Base-by-base conservation (phyloP, 2,113 vertebrate species). In the Corythornis vintsioides region DNA sequence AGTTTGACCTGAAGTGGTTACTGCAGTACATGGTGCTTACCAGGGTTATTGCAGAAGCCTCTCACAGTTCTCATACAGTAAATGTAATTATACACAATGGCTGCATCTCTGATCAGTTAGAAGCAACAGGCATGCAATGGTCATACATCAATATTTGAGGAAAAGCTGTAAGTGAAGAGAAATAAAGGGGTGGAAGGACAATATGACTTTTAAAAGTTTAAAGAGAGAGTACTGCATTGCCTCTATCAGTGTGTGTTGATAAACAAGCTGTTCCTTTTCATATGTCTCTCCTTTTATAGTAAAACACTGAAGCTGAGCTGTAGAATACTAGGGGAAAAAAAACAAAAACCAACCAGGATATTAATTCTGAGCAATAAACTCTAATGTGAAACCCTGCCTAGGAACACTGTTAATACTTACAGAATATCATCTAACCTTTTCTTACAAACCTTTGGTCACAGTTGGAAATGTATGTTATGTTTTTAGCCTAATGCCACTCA, bases 341-440 rank as follows among this genome's bases (percentile, higher is more conserved):
- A 38, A 10, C 10, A 38, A 35, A 35, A 35, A 35, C 7, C 38
- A 38, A 47, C 47, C 59, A 75, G 63, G 69, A 50, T 92, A 80
- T 59, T 82, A 75, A 69, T 95, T 91, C 76, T 74, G 57, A 90
- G 42, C 74, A 92, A 94, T 86, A 90, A 96, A 84, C 14, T 91
- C 47, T 86, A 72, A 76, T 47, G 18, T 64, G 35, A 73, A 84
- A 85, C 15, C 33, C 38, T 93, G 43, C 82, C 69, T 74, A 53
- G 28, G 52, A 91, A 42, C 75, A 95, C 80, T 74, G 64, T 35
- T 77, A 89, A 74, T 94, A 86, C 33, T 48, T 74, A 57, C 7
- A 75, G 6, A 48, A n/a, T 40, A 35, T 81, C 47, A 72, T 75
- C 61, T 66, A 86, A 70, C 42, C 8, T 90, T 73, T 91, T 82